Conservation (phyloP, 2,797 vertebrate genomes). For the Hippopotamyrus pictus region DNA sequence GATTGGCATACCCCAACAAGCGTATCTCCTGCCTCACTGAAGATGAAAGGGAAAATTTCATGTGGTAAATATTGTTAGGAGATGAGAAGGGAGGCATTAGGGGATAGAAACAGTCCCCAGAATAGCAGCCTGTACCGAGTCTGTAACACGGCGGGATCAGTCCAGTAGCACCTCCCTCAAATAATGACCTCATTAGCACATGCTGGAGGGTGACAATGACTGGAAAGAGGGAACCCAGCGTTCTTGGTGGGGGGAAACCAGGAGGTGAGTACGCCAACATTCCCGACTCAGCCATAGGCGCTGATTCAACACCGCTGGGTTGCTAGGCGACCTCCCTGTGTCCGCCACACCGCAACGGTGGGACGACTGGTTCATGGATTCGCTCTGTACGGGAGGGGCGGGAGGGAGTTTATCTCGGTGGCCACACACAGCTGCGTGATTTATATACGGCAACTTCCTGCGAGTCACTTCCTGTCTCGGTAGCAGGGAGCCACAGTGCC, state of each 20-base stretch:
- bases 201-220: neutral
- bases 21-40: neutral
- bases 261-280: neutral
- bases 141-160: neutral
- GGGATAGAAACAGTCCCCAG: neutral
- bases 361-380: constrained; percentile 10
- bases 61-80: neutral
- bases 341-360: neutral
- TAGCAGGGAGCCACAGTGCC: neutral
- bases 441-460: neutral
- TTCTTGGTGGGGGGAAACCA: neutral
- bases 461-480: neutral
- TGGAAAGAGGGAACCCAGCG: neutral
- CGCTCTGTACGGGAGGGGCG: neutral
- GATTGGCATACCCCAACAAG: neutral
- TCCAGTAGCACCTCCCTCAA: constrained; percentile 11
- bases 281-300: neutral
- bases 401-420: neutral
- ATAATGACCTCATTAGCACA: constrained; percentile 24
- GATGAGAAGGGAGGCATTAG: neutral
- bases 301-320: neutral
- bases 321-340: neutral
- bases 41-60: neutral
- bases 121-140: neutral
- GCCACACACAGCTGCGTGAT: neutral